Conservation (phyloP, 2,797 vertebrate genomes). For the Sitta carolinensis region DNA sequence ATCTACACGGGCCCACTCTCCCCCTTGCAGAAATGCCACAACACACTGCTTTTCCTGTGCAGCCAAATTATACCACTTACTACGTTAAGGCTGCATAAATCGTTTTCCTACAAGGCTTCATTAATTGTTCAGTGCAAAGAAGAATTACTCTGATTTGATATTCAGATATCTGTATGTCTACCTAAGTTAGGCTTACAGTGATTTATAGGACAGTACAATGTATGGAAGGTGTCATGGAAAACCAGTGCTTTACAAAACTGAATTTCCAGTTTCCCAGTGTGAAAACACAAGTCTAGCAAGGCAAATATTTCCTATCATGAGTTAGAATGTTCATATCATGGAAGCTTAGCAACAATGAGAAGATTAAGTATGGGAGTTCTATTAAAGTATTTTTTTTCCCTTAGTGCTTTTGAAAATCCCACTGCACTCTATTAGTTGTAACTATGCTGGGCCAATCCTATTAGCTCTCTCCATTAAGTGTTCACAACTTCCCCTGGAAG, state of each 20-base stretch:
- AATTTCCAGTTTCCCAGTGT: background rate
- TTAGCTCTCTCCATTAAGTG: background rate
- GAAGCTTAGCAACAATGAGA: constrained; percentile 28
- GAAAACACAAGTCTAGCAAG: background rate
- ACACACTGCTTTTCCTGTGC: background rate
- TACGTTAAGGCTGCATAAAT: background rate
- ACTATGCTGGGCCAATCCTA: constrained; percentile 4
- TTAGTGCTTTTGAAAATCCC: constrained; percentile 41
- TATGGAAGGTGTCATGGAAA: background rate
- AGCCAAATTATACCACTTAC: background rate
- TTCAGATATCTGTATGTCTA: background rate
- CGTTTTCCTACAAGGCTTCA: background rate
- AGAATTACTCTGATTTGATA: background rate
- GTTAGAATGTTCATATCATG: background rate
- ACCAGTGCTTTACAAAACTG: background rate
- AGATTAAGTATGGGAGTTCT: constrained; percentile 30
- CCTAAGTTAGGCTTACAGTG: background rate
- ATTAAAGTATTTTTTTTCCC: constrained; percentile 33
- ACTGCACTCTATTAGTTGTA: background rate
- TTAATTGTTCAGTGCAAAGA: background rate
- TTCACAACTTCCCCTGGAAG: background rate
- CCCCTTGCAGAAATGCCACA: background rate
- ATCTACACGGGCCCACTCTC: background rate
- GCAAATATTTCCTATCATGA: background rate
- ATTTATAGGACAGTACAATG: background rate